These are phyloP conservation scores for Ptyas mucosa DNA, from an alignment of 2,113 vertebrate species.

Conservation along the genomic window DNA sequence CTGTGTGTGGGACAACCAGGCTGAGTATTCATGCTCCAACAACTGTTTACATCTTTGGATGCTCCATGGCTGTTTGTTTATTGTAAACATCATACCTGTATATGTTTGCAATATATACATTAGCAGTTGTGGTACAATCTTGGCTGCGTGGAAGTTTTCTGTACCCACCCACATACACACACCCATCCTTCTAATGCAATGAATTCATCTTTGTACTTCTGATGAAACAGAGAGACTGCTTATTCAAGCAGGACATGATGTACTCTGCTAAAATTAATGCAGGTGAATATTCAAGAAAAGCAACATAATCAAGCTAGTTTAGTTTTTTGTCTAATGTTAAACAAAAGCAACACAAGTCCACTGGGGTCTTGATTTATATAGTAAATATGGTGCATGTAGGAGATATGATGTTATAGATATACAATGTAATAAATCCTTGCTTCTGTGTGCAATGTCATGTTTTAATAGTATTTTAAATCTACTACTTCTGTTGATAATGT, in stretches of 20 bases:
- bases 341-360: not conserved
- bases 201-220: slow-evolving; percentile 50
- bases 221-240: slow-evolving; percentile 34
- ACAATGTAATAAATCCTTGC: not conserved
- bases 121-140: slow-evolving; percentile 28
- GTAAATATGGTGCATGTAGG: slow-evolving; percentile 24
- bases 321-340: slow-evolving; percentile 43
- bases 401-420: not conserved
- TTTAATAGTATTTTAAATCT: slow-evolving; percentile 32
- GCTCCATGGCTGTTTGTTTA: slow-evolving; percentile 63
- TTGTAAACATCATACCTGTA: slow-evolving; percentile 59
- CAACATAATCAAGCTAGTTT: slow-evolving; percentile 9
- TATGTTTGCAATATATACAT: slow-evolving; percentile 64
- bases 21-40: slow-evolving; percentile 51
- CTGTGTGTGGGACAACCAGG: slow-evolving; percentile 50
- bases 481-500: not conserved
- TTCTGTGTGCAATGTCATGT: slow-evolving; percentile 17
- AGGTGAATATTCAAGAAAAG: slow-evolving; percentile 35
- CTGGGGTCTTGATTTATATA: slow-evolving; percentile 14
- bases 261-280: slow-evolving; percentile 31
- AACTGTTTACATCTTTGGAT: slow-evolving; percentile 59
- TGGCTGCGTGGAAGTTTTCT: slow-evolving; percentile 6
- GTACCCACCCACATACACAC: not conserved
- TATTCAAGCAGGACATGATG: slow-evolving; percentile 31
- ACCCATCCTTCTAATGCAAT: not conserved